Base-by-base conservation (phyloP, 2,113 vertebrate species). In the Thalassoma bifasciatum region DNA sequence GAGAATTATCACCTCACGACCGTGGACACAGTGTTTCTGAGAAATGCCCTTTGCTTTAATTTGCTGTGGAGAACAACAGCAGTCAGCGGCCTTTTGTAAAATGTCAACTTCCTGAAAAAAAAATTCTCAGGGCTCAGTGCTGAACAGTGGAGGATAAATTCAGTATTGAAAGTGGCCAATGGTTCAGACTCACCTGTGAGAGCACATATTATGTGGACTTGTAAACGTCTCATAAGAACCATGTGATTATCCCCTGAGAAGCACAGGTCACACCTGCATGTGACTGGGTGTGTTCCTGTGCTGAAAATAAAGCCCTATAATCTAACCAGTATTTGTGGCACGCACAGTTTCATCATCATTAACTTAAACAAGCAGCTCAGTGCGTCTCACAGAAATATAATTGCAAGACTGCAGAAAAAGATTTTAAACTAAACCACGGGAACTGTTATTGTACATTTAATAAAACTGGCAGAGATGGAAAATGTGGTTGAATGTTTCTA, bases 261-360 rank as follows among this genome's bases (percentile, higher is more conserved):
- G 50, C 42, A 42, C 37, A 58, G 26, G 42, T 66, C n/a, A 70
- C 42, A 75, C 67, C 53, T 76, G 60, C 72, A 30, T 40, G 49
- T 70, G 26, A 74, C 60, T 70, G 72, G 75, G 72, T 75, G 81
- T 88, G 76, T 64, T 26, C 10, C 17, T 26, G 52, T 11, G 19
- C 26, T 73, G 11, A 49, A 16, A 21, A 30, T 58, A n/a, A 50
- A 53, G n/a, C 17, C 10, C 13, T 1, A 4, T 19, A 10, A 38
- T 26, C 8, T 21, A 12, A 50, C 10, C 56, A 47, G 60, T 44
- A 17, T 38, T 30, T 40, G n/a, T 22, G 54, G 37, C 47, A 22
- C 14, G 51, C 11, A 4, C n/a, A 56, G 13, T 16, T 1, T 46
- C 44, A 52, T 9, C 40, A 50, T 4, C 10, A 8, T 51, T 19